Evolutionary conservation across 1,140 invertebrate genomes (phyloP).

Genomic region (Sinella curviseta): DNA sequence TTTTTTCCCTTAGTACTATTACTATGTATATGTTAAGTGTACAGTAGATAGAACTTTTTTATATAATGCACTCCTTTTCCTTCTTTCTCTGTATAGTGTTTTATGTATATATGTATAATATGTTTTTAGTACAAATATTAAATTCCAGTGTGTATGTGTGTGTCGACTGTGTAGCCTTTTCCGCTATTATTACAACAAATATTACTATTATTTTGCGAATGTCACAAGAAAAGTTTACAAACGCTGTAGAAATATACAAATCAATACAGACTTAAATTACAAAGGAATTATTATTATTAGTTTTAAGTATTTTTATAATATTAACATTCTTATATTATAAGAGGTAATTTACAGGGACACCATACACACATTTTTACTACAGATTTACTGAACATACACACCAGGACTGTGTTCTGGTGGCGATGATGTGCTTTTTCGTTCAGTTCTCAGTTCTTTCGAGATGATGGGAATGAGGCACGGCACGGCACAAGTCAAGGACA

Average conservation of each 20-base stretch:
- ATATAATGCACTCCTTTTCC: constrained; percentile 21
- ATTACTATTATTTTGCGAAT: constrained; percentile 17
- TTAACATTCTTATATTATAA: constrained; percentile 25
- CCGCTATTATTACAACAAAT: neutral
- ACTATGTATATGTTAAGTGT: constrained; percentile 26
- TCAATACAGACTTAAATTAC: constrained; percentile 25
- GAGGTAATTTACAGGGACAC: constrained; percentile 26
- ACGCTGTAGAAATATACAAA: constrained; percentile 26
- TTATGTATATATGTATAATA: neutral
- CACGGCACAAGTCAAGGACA: constrained; percentile 39
- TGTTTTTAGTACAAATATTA: neutral
- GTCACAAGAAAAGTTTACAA: constrained; percentile 25
- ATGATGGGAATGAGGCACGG: constrained; percentile 4
- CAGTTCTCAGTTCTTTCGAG: neutral
- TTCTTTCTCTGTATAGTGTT: neutral
- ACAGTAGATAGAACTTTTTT: neutral
- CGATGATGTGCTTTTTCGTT: constrained; percentile 23
- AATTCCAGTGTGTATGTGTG: neutral
- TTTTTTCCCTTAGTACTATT: neutral
- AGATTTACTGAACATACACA: constrained; percentile 22
- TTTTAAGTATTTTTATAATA: constrained; percentile 20
- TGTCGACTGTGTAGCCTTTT: neutral
- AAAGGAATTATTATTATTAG: constrained; percentile 9
- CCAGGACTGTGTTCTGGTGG: constrained; percentile 15
- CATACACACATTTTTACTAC: constrained; percentile 27